These are phyloP conservation scores for Pogonomyrmex barbatus DNA, from an alignment of 1,140 invertebrate species.

Conservation along the genomic window DNA sequence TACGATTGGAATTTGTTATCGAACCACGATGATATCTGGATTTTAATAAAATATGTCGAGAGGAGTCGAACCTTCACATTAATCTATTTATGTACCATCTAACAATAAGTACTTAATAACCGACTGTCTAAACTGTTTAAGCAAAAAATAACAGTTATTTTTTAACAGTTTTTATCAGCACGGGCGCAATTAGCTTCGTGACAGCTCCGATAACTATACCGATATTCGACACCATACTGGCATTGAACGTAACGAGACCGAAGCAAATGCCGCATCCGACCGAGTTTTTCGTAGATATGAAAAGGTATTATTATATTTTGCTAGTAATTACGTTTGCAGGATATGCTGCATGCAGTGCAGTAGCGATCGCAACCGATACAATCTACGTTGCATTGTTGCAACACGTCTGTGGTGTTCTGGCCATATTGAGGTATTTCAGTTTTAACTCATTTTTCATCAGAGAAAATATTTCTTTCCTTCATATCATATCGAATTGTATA, in stretches of 20 bases:
- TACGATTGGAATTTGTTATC: slow-evolving; percentile 12
- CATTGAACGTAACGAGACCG: slow-evolving; percentile 21
- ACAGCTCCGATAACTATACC: neutral
- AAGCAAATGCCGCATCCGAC: slow-evolving; percentile 5
- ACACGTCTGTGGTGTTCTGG: slow-evolving; percentile 36
- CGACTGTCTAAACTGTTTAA: neutral
- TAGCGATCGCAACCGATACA: neutral
- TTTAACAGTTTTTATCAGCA: neutral
- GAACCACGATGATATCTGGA: neutral
- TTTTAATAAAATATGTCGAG: slow-evolving; percentile 21
- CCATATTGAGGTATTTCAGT: slow-evolving; percentile 6
- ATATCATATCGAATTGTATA: neutral
- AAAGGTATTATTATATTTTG: slow-evolving; percentile 65
- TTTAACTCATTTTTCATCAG: neutral
- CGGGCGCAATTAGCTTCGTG: neutral
- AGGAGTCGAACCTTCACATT: slow-evolving; percentile 15
- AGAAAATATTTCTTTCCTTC: neutral
- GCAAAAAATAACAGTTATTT: neutral
- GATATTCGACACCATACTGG: neutral
- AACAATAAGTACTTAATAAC: neutral
- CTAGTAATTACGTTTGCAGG: slow-evolving; percentile 56
- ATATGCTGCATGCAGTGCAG: neutral
- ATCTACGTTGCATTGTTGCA: slow-evolving; percentile 25
- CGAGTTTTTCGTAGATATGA: slow-evolving; percentile 66
- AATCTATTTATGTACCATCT: slow-evolving; percentile 5